Evolutionary conservation across 2,888 invertebrate genomes (phyloP).

Genomic region (Luperina testacea): DNA sequence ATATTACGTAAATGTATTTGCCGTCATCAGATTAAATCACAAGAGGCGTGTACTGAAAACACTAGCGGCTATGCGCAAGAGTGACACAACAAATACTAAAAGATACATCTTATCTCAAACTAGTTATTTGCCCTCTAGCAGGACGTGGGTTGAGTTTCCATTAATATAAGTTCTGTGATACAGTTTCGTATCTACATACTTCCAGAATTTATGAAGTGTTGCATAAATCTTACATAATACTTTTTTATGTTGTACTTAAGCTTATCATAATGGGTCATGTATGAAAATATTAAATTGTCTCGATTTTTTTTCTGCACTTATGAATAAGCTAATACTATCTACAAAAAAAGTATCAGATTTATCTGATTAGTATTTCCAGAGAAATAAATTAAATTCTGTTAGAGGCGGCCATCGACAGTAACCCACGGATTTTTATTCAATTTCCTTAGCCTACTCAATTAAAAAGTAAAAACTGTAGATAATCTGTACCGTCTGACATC

Average conservation of each 20-base stretch:
- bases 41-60: conserved; percentile 11
- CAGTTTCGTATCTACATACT: conserved; percentile 1
- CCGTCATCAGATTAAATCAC: conserved; percentile 45
- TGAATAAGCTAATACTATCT: no score
- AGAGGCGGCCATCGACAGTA: no score
- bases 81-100: conserved; percentile 50
- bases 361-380: no score
- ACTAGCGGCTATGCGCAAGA: conserved; percentile 25
- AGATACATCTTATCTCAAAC: conserved; percentile 53
- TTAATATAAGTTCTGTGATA: conserved; percentile 14
- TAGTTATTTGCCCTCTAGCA: conserved; percentile 46
- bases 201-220: not conserved
- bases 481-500: no score
- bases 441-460: no score
- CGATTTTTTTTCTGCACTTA: no score
- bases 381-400: no score
- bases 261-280: no score
- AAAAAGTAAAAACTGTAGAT: no score
- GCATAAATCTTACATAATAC: not conserved
- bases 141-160: conserved; percentile 39
- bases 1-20: conserved; percentile 31
- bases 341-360: no score
- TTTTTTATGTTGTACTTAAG: not conserved
- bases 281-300: no score
- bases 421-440: no score